Evolutionary conservation across 2,888 invertebrate genomes (phyloP), one percentile per base, ranked within the genome.

Genomic region (Tetramorium bicarinatum): DNA sequence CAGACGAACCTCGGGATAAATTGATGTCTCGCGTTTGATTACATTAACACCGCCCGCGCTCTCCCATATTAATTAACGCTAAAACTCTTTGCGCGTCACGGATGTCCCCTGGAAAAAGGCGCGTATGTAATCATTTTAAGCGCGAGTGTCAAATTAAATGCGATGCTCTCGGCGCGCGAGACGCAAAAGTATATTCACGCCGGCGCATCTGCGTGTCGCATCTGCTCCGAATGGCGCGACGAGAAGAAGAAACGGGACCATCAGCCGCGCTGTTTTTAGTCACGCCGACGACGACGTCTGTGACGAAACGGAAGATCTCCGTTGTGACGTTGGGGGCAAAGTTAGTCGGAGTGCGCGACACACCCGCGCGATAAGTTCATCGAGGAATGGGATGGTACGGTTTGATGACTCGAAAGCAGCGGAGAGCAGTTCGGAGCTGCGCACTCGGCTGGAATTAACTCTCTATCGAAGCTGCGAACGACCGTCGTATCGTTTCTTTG

Each of bases 401-500:
- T 61, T 67, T 66, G 83, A 79, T 41, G 69, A 69, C 69, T 80
- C 49, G 79, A 80, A 72, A 72, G 29, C 29, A 80, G 79, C 56
- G 47, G 47, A 67, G 49, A 62, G 61, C 69, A 49, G 80, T 34
- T 56, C 69, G 72, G 49, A 25, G 52, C 76, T 34, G 83, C 74
- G 77, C 84, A 62, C 79, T 84, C 87, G 86, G 77, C 87, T 87
- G 87, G 83, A 89, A 89, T 88, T 85, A 88, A 85, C 84, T 69
- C 84, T 61, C 82, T 77, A 59, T 64, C 71, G 72, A 76, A 66
- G 71, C 81, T 75, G 81, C 75, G 38, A 69, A 76, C 67, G 80
- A 74, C 76, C 80, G 25, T 29, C 84, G 84, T 85, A 87, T 87
- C 84, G 89, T 89, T 89, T 88, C 89, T 88, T 87, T 83, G 82